Evolutionary conservation across 2,888 invertebrate genomes (phyloP).

Genomic region (Subacronicta megacephala): DNA sequence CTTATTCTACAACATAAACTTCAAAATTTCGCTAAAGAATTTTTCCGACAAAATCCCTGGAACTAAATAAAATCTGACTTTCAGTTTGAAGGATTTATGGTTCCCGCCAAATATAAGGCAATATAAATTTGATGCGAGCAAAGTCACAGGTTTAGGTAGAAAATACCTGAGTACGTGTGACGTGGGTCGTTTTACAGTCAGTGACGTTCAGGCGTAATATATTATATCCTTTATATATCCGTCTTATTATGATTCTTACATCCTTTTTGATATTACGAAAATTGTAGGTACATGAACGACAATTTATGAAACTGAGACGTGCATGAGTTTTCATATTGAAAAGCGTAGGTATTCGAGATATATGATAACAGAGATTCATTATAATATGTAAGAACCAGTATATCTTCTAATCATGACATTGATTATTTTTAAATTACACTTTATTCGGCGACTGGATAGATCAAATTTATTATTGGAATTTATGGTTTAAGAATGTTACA

Average conservation of each 20-base stretch:
- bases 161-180: conserved; percentile 51
- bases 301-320: conserved; percentile 39
- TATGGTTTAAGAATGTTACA: too few species aligned
- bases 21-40: conserved; percentile 4
- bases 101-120: conserved; percentile 3
- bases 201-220: conserved; percentile 46
- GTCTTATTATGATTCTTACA: conserved; percentile 56
- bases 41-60: conserved; percentile 2
- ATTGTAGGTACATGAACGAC: conserved; percentile 41
- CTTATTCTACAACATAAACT: neutral
- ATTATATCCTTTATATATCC: conserved; percentile 53
- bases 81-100: conserved; percentile 36
- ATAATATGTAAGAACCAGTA: too few species aligned
- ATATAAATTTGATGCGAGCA: conserved; percentile 25
- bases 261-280: conserved; percentile 48
- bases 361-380: conserved; percentile 35
- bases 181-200: conserved; percentile 56
- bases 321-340: conserved; percentile 44
- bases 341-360: conserved; percentile 38
- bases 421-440: too few species aligned
- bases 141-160: conserved; percentile 19
- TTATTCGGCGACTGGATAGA: too few species aligned
- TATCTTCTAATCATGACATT: too few species aligned
- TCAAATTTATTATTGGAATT: too few species aligned
- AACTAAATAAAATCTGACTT: conserved; percentile 29